Base-by-base conservation (phyloP, 2,888 invertebrate genomes). In the Eupithecia subumbrata region DNA sequence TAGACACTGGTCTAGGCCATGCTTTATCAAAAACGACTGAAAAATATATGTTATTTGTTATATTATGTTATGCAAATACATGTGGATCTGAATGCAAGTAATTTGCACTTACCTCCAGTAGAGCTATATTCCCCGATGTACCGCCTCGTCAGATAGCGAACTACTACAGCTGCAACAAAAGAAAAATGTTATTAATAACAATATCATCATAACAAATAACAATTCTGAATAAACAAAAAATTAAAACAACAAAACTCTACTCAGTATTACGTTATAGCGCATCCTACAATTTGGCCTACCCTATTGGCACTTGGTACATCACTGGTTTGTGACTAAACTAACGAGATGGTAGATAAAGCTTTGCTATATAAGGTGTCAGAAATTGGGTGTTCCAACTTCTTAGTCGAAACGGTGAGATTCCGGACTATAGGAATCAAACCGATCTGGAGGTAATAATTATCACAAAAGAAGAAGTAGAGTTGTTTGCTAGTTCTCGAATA, bases 101-200 rank as follows among this genome's bases (percentile, higher is more conserved):
- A 22, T 56, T n/a, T 22, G n/a, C 18, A 48, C 97, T 96, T 90
- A 97, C 97, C 97, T 91, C 96, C 97, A 83, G 97, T 97, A 78
- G 97, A 97, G 92, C 97, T 97, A 95, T 97, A 97, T 95, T 97
- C 97, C 82, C 97, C 97, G 87, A 97, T 97, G 90, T 97, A 97
- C 85, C 97, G 95, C 92, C 97, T 97, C 80, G 97, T 97, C 85
- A 97, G 95, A 92, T 97, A 97, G 86, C 97, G 96, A 87, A 97
- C 97, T 82, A 97, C 97, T 86, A 97, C 97, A 87, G 97, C 97
- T 97, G 96, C 83, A 97, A 97, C 92, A 95, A 92, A 89, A 86
- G 43, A 73, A 71, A 71, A 40, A 60, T 37, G 4, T 14, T n/a
- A 45, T 72, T 56, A 56, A 60, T 70, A 66, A 48, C 52, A 69